Evolutionary conservation across 2,797 vertebrate species (phyloP).

Genomic region (Poliocrania exsul): DNA sequence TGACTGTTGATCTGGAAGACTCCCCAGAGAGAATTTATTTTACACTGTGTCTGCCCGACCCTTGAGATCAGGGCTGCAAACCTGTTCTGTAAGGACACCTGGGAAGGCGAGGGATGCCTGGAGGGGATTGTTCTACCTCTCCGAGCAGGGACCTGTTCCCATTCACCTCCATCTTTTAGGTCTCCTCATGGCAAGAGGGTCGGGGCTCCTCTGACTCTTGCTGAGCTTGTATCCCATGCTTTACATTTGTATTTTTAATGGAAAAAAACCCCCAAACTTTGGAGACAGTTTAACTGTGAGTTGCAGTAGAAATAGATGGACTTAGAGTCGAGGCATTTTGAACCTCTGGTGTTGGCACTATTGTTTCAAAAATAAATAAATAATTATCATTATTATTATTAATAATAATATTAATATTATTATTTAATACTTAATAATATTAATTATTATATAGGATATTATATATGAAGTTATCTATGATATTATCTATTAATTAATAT

Average conservation of each 20-base stretch:
- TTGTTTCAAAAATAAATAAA: neutral
- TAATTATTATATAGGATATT: too few relatives aligned
- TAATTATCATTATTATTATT: too few relatives aligned
- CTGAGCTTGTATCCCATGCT: neutral
- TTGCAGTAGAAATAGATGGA: neutral
- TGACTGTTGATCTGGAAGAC: neutral
- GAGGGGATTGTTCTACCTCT: neutral
- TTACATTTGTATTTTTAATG: neutral
- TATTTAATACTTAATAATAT: too few relatives aligned
- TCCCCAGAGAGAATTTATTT: neutral
- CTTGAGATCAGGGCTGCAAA: neutral
- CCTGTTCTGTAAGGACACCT: neutral
- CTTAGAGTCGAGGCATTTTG: accelerated
- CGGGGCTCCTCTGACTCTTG: neutral
- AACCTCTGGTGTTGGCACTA: neutral
- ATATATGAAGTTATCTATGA: too few relatives aligned
- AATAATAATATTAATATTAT: too few relatives aligned
- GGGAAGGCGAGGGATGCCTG: neutral
- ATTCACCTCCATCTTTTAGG: neutral
- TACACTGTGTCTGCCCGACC: neutral
- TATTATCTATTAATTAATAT: too few relatives aligned
- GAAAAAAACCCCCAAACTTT: neutral
- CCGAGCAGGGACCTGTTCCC: neutral
- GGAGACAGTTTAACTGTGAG: neutral
- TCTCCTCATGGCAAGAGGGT: neutral